phyloP scores from a whole-genome alignment of 2,113 vertebrate genomes.

The Leucopsar rothschildi region DNA sequence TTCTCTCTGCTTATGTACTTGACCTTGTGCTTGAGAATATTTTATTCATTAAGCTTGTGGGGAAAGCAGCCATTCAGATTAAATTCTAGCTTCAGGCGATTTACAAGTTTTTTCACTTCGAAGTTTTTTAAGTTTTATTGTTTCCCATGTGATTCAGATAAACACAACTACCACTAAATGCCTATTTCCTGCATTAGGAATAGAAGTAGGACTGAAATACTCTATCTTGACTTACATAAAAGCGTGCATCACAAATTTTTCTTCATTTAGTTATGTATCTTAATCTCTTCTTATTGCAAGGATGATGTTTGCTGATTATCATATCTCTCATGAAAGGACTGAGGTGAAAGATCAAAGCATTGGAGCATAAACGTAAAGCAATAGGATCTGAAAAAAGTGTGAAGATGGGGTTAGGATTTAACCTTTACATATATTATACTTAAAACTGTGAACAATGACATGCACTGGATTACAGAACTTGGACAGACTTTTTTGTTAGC shows the following conservation, averaged over 20 bases:
- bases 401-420: background rate
- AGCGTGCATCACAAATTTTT: background rate
- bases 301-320: background rate
- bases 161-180: background rate
- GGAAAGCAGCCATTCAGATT: background rate
- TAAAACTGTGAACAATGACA: background rate
- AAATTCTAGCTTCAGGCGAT: background rate
- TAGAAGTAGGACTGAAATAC: background rate
- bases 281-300: background rate
- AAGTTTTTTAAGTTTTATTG: background rate
- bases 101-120: background rate
- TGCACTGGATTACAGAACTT: background rate
- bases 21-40: background rate
- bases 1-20: background rate
- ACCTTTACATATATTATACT: background rate
- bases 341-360: background rate
- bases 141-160: background rate
- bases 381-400: background rate
- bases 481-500: background rate
- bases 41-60: constrained; percentile 12
- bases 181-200: background rate
- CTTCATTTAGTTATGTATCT: background rate
- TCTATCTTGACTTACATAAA: background rate
- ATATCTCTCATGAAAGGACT: background rate
- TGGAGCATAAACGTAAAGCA: background rate